Evolutionary conservation across 2,888 invertebrate genomes (phyloP).

Genomic region (Xestia sexstrigata): DNA sequence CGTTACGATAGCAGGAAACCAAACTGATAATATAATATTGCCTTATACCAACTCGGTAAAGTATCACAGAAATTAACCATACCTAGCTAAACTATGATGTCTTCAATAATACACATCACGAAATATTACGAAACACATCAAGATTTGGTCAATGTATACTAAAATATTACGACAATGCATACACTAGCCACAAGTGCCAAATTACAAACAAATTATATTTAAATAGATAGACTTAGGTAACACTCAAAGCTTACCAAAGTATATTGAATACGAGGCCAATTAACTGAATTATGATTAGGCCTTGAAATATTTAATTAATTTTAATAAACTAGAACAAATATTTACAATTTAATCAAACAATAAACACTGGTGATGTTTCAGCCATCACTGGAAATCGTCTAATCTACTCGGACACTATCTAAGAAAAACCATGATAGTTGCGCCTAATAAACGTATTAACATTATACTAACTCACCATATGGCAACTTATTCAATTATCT

Average conservation of each 20-base stretch:
- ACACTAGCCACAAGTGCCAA: conserved; percentile 69
- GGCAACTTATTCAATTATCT: conserved; percentile 21
- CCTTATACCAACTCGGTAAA: conserved; percentile 89
- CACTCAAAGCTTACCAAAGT: conserved; percentile 75
- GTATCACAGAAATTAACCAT: conserved; percentile 90
- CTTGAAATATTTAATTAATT: conserved; percentile 62
- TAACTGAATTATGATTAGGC: conserved; percentile 69
- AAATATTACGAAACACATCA: conserved; percentile 79
- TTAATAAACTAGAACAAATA: conserved; percentile 58
- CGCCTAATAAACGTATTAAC: conserved; percentile 20
- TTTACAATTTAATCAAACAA: conserved; percentile 64
- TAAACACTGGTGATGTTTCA: conserved; percentile 60
- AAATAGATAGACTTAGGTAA: conserved; percentile 72
- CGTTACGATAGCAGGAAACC: conserved; percentile 69
- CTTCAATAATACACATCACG: conserved; percentile 76
- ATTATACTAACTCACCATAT: conserved; percentile 21
- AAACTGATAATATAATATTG: conserved; percentile 83
- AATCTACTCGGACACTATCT: conserved; percentile 61
- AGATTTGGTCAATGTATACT: conserved; percentile 82
- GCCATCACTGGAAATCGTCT: conserved; percentile 64
- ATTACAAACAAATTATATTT: conserved; percentile 64
- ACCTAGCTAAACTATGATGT: conserved; percentile 89
- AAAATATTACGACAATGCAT: conserved; percentile 67
- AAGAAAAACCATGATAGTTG: conserved; percentile 64
- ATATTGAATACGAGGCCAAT: conserved; percentile 66